Conservation (phyloP, 2,888 invertebrate species). For the Allophyes oxyacanthae region DNA sequence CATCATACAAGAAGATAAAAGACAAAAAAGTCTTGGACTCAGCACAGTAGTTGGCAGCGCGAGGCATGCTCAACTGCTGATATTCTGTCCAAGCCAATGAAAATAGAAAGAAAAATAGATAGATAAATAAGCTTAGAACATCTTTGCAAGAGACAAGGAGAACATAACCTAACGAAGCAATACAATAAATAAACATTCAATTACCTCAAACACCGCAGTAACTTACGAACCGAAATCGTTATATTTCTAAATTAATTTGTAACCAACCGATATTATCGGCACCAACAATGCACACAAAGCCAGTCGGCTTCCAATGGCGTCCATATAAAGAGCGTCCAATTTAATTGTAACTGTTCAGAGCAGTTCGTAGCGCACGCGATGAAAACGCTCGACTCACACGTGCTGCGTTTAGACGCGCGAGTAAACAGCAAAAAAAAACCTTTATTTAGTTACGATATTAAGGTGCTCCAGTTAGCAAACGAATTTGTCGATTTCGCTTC, state of each 20-base stretch:
- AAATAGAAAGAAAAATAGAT: too few species aligned
- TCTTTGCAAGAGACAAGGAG: background rate
- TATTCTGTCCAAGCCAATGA: too few species aligned
- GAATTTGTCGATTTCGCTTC: too few species aligned
- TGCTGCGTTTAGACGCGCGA: conserved; percentile 45
- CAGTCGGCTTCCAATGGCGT: conserved; percentile 58
- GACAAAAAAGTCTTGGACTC: too few species aligned
- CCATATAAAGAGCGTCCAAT: conserved; percentile 69
- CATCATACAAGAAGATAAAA: too few species aligned
- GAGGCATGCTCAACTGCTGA: too few species aligned
- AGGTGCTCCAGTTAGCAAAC: too few species aligned
- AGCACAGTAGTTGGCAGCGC: too few species aligned
- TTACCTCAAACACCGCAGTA: conserved; percentile 40
- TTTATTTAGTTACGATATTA: too few species aligned
- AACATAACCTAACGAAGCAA: conserved; percentile 4
- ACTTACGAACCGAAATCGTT: conserved; percentile 44
- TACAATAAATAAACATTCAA: conserved; percentile 24
- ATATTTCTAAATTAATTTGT: conserved; percentile 69
- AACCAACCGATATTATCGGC: conserved; percentile 56
- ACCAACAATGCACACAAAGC: conserved; percentile 62
- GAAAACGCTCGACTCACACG: conserved; percentile 40
- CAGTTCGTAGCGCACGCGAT: conserved; percentile 70
- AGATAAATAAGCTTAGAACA: too few species aligned
- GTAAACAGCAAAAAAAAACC: background rate
- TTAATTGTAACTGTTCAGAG: conserved; percentile 66